phyloP scores from a whole-genome alignment of 2,113 vertebrate species.

The Naja naja region DNA sequence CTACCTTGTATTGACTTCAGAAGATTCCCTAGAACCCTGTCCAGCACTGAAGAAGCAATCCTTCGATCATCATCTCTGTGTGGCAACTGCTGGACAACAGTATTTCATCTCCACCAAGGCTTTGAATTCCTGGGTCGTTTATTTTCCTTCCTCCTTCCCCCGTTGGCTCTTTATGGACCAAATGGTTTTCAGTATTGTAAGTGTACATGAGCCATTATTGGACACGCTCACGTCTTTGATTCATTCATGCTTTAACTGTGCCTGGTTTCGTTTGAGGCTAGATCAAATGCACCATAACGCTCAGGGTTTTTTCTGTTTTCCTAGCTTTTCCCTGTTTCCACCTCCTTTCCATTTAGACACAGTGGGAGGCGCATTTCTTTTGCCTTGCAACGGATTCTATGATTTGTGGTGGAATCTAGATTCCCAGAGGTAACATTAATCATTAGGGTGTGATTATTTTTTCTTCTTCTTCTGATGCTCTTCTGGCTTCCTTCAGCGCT shows the following conservation, averaged over 20 bases:
- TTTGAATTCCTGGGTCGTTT: neutral
- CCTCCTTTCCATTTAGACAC: neutral
- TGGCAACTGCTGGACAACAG: conserved; percentile 4
- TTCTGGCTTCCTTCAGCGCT: neutral
- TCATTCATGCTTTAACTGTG: conserved; percentile 31
- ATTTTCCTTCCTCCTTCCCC: conserved; percentile 8
- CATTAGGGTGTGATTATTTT: neutral
- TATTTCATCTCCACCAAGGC: neutral
- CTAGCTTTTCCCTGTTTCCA: neutral
- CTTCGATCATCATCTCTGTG: neutral
- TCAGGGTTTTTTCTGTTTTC: neutral
- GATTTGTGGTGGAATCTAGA: neutral
- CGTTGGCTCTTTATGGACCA: conserved; percentile 43
- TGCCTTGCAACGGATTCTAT: conserved; percentile 4
- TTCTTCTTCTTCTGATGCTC: neutral
- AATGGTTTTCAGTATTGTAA: neutral
- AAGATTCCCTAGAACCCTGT: neutral
- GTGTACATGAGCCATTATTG: conserved; percentile 28
- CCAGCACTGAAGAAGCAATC: neutral
- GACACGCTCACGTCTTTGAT: conserved; percentile 8
- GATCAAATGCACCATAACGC: conserved; percentile 54
- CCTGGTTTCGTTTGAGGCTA: conserved; percentile 52
- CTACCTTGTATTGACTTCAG: neutral
- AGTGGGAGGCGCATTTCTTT: neutral
- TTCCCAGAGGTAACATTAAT: neutral